Evolutionary conservation across 2,113 vertebrate genomes (phyloP).

Genomic region (Tupaia chinensis): DNA sequence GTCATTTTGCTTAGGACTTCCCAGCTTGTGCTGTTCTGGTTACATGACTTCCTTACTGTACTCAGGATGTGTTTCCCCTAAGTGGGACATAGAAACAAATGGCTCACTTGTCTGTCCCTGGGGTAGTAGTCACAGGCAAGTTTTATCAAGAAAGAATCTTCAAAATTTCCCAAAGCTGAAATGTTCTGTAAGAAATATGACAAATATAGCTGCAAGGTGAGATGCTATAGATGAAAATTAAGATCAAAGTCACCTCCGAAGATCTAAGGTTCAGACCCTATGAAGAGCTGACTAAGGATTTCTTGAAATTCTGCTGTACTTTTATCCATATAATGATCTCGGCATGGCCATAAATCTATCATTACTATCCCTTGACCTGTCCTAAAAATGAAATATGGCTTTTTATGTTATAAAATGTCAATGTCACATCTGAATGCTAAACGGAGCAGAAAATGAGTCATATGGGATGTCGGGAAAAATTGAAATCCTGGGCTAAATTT

Average conservation of each 20-base stretch:
- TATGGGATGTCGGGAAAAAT: background rate
- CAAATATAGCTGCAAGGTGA: background rate
- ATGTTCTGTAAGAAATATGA: conserved; percentile 5
- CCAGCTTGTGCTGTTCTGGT: background rate
- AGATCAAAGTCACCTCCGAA: conserved; percentile 67
- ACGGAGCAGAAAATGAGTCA: conserved; percentile 18
- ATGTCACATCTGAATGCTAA: conserved; percentile 51
- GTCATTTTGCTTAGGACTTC: background rate
- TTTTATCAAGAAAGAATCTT: background rate
- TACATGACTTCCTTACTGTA: background rate
- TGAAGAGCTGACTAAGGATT: conserved; percentile 66
- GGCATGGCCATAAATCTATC: conserved; percentile 67
- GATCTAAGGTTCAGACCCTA: background rate
- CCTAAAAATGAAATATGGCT: conserved; percentile 62
- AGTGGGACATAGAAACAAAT: background rate
- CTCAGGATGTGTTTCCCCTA: background rate
- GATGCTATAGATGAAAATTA: background rate
- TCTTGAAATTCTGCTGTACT: conserved; percentile 46
- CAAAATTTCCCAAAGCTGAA: background rate
- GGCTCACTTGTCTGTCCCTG: background rate
- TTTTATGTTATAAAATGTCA: conserved; percentile 38
- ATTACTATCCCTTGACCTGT: conserved; percentile 9
- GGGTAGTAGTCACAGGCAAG: background rate
- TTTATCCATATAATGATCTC: conserved; percentile 65
- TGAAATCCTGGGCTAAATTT: conserved; percentile 12